Evolutionary conservation across 1,140 invertebrate species (phyloP).

Genomic region (Aphaenogaster rudis): DNA sequence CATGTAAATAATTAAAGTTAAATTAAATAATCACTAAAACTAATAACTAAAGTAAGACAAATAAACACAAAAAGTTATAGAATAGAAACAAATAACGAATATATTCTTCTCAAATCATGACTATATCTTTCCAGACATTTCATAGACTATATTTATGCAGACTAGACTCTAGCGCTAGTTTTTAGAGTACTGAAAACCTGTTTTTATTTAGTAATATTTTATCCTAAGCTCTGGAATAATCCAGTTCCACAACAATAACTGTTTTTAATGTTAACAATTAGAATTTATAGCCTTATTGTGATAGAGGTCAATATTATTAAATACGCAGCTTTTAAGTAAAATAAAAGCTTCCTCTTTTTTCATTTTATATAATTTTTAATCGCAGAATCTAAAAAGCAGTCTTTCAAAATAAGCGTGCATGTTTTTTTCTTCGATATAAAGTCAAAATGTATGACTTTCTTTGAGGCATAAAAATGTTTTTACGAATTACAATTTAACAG

Average conservation of each 20-base stretch:
- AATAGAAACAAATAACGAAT: not conserved
- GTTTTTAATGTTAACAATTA: constrained; percentile 51
- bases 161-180: constrained; percentile 54
- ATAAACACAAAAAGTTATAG: not conserved
- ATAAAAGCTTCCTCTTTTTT: constrained; percentile 34
- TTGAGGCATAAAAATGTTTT: constrained; percentile 2
- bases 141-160: constrained; percentile 38
- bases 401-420: constrained; percentile 63
- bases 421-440: constrained; percentile 36
- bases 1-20: constrained; percentile 2
- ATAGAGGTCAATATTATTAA: constrained; percentile 47
- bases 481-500: constrained; percentile 1
- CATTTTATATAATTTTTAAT: constrained; percentile 40
- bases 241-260: constrained; percentile 48
- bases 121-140: constrained; percentile 33
- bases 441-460: not conserved
- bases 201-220: constrained; percentile 47
- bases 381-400: constrained; percentile 65
- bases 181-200: constrained; percentile 61
- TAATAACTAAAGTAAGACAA: not conserved
- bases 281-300: constrained; percentile 32
- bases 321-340: constrained; percentile 63
- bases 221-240: constrained; percentile 55
- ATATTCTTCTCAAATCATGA: constrained; percentile 37
- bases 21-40: constrained; percentile 16